phyloP scores from a whole-genome alignment of 1,140 invertebrate species.

The Bemisia tabaci region DNA sequence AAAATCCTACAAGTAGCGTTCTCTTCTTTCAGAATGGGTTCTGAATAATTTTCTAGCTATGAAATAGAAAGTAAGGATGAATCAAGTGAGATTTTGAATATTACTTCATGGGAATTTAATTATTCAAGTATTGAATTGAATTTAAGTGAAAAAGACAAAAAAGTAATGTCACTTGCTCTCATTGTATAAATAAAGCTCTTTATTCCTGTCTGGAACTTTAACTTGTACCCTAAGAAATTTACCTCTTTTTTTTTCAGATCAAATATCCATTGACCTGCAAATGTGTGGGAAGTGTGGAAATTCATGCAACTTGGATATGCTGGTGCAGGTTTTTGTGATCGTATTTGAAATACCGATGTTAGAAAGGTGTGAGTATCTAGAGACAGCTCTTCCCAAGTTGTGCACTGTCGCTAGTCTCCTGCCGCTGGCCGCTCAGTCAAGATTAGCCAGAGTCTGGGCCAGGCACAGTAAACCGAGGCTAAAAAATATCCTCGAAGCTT shows the following conservation, averaged over 20 bases:
- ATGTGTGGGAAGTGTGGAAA: no score
- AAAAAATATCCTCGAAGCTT: constrained; percentile 53
- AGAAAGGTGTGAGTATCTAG: constrained; percentile 30
- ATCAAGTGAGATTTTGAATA: no score
- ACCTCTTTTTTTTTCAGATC: constrained; percentile 8
- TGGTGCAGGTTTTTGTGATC: constrained; percentile 67
- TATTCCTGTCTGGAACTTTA: neutral
- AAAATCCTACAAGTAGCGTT: no score
- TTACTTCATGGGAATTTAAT: no score
- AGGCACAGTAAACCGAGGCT: constrained; percentile 52
- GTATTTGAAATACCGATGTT: constrained; percentile 77
- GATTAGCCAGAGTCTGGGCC: constrained; percentile 64
- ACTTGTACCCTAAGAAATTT: neutral
- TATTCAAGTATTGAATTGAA: no score
- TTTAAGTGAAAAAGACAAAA: no score
- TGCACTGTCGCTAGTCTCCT: constrained; percentile 63
- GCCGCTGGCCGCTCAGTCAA: constrained; percentile 60
- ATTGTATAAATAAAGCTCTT: neutral
- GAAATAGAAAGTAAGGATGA: no score
- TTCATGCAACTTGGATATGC: constrained; percentile 33
- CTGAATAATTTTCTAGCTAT: no score
- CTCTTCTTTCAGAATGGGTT: no score
- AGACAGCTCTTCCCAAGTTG: constrained; percentile 35
- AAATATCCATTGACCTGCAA: constrained; percentile 10
- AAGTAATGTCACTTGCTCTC: no score